phyloP scores from a whole-genome alignment of 2,113 vertebrate genomes.

The Elachura formosa region DNA sequence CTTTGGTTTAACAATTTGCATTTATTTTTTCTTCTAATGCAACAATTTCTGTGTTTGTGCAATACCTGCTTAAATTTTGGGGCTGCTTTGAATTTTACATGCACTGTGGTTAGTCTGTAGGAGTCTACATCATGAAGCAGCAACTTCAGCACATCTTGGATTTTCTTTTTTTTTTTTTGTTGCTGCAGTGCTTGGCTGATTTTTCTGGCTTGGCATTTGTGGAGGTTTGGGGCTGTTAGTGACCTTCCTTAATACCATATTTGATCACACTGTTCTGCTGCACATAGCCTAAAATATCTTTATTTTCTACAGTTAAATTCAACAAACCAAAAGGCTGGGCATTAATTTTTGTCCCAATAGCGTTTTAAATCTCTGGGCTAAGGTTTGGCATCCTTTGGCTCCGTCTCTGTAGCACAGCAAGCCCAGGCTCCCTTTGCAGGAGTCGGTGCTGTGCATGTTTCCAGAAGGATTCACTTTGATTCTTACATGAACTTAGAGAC shows the following conservation, averaged over 20 bases:
- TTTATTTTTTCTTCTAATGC: not conserved
- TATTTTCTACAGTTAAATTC: not conserved
- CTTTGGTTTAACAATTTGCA: not conserved
- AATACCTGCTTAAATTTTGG: not conserved
- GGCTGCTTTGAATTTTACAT: not conserved
- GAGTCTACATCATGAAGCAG: not conserved
- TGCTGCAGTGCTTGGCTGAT: not conserved
- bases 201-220: not conserved
- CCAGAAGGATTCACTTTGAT: not conserved
- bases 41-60: not conserved
- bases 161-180: not conserved
- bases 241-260: not conserved
- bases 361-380: not conserved
- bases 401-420: not conserved
- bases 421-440: not conserved
- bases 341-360: not conserved
- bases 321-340: accelerated
- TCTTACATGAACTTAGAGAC: not conserved
- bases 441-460: not conserved
- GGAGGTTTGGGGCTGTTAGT: not conserved
- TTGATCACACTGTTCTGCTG: not conserved
- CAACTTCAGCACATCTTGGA: not conserved
- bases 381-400: not conserved
- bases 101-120: not conserved
- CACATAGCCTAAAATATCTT: accelerated